These are phyloP conservation scores for Sylvilagus bachmani DNA, from an alignment of 2,113 vertebrate species.

Conservation along the genomic window DNA sequence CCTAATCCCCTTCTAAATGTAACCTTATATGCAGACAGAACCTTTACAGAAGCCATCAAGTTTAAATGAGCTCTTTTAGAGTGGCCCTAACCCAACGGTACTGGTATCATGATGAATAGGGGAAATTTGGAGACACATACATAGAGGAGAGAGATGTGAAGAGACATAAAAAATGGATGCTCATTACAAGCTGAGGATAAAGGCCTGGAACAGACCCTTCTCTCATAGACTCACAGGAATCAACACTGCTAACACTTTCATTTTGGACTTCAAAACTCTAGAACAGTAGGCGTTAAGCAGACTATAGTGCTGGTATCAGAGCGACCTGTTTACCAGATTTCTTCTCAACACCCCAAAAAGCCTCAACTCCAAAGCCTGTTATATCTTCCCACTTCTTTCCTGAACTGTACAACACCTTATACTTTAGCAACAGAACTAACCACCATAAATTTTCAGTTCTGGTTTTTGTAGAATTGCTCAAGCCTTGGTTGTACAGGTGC, in stretches of 20 bases:
- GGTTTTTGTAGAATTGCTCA: too few relatives aligned
- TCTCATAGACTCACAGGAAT: background rate
- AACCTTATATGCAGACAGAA: background rate
- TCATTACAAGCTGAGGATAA: background rate
- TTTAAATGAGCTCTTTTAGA: background rate
- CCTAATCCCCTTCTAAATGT: background rate
- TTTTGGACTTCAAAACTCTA: background rate
- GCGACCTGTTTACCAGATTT: too few relatives aligned
- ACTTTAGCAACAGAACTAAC: too few relatives aligned
- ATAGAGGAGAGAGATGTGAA: background rate
- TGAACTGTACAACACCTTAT: too few relatives aligned
- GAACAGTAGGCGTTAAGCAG: background rate
- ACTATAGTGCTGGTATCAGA: too few relatives aligned
- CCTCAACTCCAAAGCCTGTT: too few relatives aligned
- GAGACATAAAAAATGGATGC: background rate
- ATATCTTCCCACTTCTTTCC: too few relatives aligned
- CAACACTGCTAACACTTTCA: background rate
- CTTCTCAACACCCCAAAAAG: too few relatives aligned
- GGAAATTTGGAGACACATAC: background rate
- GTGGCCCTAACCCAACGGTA: background rate
- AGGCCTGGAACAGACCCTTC: background rate
- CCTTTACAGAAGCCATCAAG: background rate
- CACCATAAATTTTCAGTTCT: too few relatives aligned
- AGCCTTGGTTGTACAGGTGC: too few relatives aligned
- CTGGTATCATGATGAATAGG: background rate